Base-by-base conservation (phyloP, 2,888 invertebrate genomes). In the Tenthredo mesomela region DNA sequence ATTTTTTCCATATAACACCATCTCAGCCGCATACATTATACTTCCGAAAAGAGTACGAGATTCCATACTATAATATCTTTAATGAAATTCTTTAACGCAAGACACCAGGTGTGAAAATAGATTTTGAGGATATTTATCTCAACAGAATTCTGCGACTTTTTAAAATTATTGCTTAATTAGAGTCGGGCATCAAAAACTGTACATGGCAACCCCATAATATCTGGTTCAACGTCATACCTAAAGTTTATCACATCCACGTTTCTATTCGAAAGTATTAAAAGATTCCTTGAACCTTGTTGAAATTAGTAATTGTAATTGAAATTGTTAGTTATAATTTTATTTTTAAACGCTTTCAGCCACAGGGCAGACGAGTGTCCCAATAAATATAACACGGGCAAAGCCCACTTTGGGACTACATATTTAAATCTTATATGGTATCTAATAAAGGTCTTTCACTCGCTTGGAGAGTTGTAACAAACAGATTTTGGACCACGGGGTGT, bases 191-290 rank as follows among this genome's bases (percentile, higher is more conserved):
- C 2, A 15, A 43, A n/a, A 21, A 50, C 77, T 54, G 54, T 37
- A 82, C 37, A n/a, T 50, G 47, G 82, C 82, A 70, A 82, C 70
- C 82, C 67, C 67, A 82, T 47, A 47, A 50, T 75, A 75, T 25
- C 67, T 67, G 70, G 18, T 67, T 70, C 9, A 47, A 82, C 67
- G 33, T 67, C 67, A 70, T 67, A 67, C 61, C 82, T 65, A 65
- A 70, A 47, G 50, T 25, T 82, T 67, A 82, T 67, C 67, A 82
- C 82, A 82, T 82, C n/a, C 67, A 80, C 61, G n/a, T 80, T 61
- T 80, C 29, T 61, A 82, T 82, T 61, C 18, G 50, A 67, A 25
- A 67, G 70, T 82, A 65, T 43, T 67, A 47, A 6, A 80, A 61
- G 50, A 82, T 82, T 82, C 70, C 21, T 67, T 18, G 50, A 65